A percentile compares a stretch with the other conserved stretches of the same genome.
These are phyloP conservation scores for Zaprionus taronus DNA, from an alignment of 1,140 invertebrate species.

Conservation along the genomic window DNA sequence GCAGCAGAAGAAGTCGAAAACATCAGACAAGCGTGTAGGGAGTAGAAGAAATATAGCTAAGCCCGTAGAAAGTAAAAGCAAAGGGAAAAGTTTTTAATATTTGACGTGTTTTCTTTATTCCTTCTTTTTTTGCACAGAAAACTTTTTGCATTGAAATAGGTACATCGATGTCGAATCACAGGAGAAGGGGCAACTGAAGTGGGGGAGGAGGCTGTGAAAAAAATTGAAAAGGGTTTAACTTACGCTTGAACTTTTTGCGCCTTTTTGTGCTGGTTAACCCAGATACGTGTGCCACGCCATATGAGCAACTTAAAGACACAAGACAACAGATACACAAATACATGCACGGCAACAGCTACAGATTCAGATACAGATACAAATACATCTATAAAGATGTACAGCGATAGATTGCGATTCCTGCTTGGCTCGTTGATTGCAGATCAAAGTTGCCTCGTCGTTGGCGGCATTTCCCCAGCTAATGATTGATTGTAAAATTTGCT, in stretches of 20 bases:
- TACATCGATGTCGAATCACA: conserved; percentile 23
- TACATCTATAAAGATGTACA: conserved; percentile 13
- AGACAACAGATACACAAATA: not conserved
- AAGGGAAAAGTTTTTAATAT: conserved; percentile 80
- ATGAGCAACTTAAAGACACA: conserved; percentile 34
- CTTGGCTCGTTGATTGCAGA: conserved; percentile 50
- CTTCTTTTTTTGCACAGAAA: conserved; percentile 40
- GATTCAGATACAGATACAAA: conserved; percentile 13
- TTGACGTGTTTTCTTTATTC: conserved; percentile 70
- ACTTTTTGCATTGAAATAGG: conserved; percentile 64
- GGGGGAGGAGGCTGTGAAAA: conserved; percentile 19
- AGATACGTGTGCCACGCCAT: conserved; percentile 42
- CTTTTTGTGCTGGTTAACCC: conserved; percentile 53
- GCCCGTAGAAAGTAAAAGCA: conserved; percentile 71
- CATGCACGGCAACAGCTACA: conserved; percentile 10
- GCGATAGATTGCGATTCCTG: conserved; percentile 30
- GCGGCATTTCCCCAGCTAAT: conserved; percentile 60
- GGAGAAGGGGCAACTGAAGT: not conserved
- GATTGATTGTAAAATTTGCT: conserved; percentile 81
- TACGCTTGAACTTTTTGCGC: conserved; percentile 64
- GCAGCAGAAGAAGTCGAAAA: conserved; percentile 35
- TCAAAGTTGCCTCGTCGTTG: conserved; percentile 60
- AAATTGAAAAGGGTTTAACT: conserved; percentile 80
- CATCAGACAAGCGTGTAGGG: conserved; percentile 5
- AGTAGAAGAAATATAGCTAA: conserved; percentile 38